These are phyloP conservation scores for Vanessa tameamea DNA, from an alignment of 1,140 invertebrate genomes.

Conservation along the genomic window DNA sequence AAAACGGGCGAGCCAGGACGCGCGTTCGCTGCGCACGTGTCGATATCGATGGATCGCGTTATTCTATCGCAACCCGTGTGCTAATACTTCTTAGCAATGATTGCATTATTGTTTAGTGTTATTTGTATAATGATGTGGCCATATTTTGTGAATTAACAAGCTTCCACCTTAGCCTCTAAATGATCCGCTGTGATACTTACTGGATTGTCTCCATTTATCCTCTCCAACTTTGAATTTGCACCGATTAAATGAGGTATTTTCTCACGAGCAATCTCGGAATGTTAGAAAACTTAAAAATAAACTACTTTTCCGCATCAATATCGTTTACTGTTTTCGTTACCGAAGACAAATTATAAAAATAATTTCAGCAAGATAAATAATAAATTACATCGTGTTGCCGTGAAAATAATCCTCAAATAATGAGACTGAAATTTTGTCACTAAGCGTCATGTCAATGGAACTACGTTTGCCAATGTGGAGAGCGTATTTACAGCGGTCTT, in stretches of 20 bases:
- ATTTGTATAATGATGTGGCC: neutral
- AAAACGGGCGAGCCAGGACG: constrained; percentile 61
- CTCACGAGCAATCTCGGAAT: neutral
- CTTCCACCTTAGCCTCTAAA: neutral
- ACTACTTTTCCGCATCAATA: neutral
- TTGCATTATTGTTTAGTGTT: neutral
- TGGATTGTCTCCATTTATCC: constrained; percentile 13
- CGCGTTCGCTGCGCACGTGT: constrained; percentile 48
- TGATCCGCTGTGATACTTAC: constrained; percentile 27
- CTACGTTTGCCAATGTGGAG: constrained; percentile 51
- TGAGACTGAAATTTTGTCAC: neutral
- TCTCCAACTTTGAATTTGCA: constrained; percentile 35
- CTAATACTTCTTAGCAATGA: neutral
- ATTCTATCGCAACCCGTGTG: neutral
- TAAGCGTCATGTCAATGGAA: constrained; percentile 4
- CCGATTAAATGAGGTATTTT: constrained; percentile 17
- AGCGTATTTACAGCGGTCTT: constrained; percentile 61
- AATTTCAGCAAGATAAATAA: neutral
- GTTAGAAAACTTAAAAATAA: neutral
- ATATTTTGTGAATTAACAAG: neutral
- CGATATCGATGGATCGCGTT: constrained; percentile 4
- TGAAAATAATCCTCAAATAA: constrained; percentile 13
- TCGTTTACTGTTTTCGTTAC: neutral
- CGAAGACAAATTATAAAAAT: neutral
- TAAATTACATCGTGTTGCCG: neutral